Base-by-base conservation (phyloP, 1,140 invertebrate species). In the Euura lappo region DNA sequence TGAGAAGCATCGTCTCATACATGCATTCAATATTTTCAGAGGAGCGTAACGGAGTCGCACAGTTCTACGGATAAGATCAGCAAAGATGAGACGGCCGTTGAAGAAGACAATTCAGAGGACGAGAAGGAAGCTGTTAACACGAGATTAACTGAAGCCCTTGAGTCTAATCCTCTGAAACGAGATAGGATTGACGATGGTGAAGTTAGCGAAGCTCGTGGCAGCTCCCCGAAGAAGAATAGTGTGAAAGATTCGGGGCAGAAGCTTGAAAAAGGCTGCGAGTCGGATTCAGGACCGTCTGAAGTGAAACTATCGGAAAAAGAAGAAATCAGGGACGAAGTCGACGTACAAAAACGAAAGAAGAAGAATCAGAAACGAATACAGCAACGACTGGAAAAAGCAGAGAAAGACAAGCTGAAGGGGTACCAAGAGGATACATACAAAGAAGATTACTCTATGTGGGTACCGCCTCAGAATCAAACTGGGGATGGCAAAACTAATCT, bases 401-500 rank as follows among this genome's bases (percentile, higher is more conserved):
- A 87, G 76, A 78, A 86, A 42, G 84, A 89, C 71, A 85, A 87
- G 69, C 74, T 85, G 71, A 82, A 81, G 77, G 78, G 75, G 10
- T 88, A 86, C 45, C 85, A 86, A 69, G 86, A 91, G 79, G 89
- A 92, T 77, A 83, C 88, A 7, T 83, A 86, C 11, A 84, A 83
- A 42, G 90, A 93, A 74, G 90, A 94, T 79, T 94, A 94, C 84
- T 91, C 90, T 7, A 91, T 90, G 76, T 96, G 94, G 94, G 80
- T 93, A n/a, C 94, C 94, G 6, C 94, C 94, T 6, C 72, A 84
- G 73, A 89, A 91, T 82, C 95, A 96, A 88, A 90, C 86, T 71
- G 95, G 95, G 3, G 94, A 96, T 89, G 95, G 95, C 10, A 90
- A 90, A 79, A 96, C 94, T 43, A 90, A 86, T 80, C 88, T 96